Base-by-base conservation (phyloP, 2,797 vertebrate genomes). In the Argentina silus region DNA sequence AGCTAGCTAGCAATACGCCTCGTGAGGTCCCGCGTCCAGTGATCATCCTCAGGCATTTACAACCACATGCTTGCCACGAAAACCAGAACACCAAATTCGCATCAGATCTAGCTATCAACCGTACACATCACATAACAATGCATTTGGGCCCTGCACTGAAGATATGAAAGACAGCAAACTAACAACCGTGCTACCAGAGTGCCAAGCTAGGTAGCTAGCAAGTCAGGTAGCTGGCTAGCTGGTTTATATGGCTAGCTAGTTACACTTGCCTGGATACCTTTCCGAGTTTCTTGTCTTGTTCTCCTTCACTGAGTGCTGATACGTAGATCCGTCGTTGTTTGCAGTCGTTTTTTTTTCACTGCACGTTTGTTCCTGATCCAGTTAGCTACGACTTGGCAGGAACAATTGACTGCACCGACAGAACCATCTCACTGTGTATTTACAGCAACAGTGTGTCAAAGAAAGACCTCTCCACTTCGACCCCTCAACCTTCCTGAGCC, bases 401-500 rank as follows among this genome's bases (percentile, higher is more conserved):
- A 53, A 53, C 6, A 53, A 53, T 7, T 15, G 51, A 60, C 23
- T 36, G 17, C 27, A 60, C 6, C 59, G 36, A 61, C 23, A 36
- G 23, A 60, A 60, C 23, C 23, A 27, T 60, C 3, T 14, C 57
- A 60, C 57, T 51, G 15, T 53, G 50, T 53, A 15, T 53, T 53
- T 53, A 14, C 50, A 53, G 6, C 66, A 66, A 42, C 69, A 72
- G 67, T 67, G 76, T 87, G 86, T 88, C 83, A 86, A 76, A 85
- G 43, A 44, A 44, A 55, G 61, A 84, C 86, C 86, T 85, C 79
- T 91, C 76, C 79, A 81, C 90, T 91, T 14, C 78, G 80, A 90
- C 88, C 90, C 75, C 78, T 90, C 65, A 86, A 81, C 83, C 69
- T 9, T 17, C 48, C 27, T 4, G 27, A 36, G 27, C 27, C 27